Base-by-base conservation (phyloP, 2,888 invertebrate species). In the Myopa testacea region DNA sequence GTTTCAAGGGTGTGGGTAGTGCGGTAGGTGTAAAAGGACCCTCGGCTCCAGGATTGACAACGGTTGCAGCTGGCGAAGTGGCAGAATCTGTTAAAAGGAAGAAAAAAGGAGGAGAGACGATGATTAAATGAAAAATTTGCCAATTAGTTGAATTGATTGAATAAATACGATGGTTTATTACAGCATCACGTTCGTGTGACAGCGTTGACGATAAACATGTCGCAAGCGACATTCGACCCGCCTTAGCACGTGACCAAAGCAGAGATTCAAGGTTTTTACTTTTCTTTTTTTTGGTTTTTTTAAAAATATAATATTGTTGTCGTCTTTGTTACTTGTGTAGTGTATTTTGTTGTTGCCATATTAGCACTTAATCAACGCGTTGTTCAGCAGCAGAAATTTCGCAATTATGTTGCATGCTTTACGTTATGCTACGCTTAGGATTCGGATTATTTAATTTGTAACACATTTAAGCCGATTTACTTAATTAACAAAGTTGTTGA, bases 1-100 rank as follows among this genome's bases (percentile, higher is more conserved):
- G 88, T 76, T 93, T 91, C 38, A 91, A 85, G 1, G 84, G 76
- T n/a, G 86, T 82, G 1, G 83, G 81, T 12, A 85, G 82, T 14
- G 85, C 83, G 12, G 83, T 83, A 12, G 83, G 81, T 70, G 83
- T 80, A 77, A 84, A 85, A 50, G 74, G 26, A 12, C 80, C 79
- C 0, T 83, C 82, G 4, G 80, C 78, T 3, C 80, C 79, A 1
- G 77, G 78, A 70, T 78, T 79, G 37, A 80, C 82, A 10, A 81
- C 3, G 14, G 71, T 45, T 38, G 63, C 70, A 52, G 73, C 65
- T 14, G 73, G 16, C 7, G 69, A 75, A 67, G 63, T 12, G 63
- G 19, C 72, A 12, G 34, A 76, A 78, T 80, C 79, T 78, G 81
- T 19, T 76, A 62, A 75, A 19, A 74, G 58, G n/a, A 70, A 62